Base-by-base conservation (phyloP, 1,140 invertebrate species). In the Teleopsis dalmanni region DNA sequence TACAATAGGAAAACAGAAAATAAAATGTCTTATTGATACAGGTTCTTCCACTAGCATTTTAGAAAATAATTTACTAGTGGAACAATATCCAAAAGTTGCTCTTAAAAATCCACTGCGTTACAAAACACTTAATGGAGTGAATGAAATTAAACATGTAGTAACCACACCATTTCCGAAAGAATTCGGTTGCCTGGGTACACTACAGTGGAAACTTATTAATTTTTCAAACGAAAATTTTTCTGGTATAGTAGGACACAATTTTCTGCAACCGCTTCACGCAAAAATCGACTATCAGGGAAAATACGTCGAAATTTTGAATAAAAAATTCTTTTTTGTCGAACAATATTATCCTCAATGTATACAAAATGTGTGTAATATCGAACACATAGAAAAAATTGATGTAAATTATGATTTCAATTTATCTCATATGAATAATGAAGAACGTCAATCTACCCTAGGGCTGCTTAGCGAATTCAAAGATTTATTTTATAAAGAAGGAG, bases 401-500 rank as follows among this genome's bases (percentile, higher is more conserved):
- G 21, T 36, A 47, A 37, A 5, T 8, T 35, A 21, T 13, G 10
- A 8, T 13, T 5, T 31, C 27, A 45, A 31, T 19, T 23, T 7
- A 23, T 42, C 3, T 3, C 3, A n/a, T 14, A 23, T 4, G 40
- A 42, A 25, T 25, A 4, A 16, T 23, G 29, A 40, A 18, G 36
- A 40, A 38, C 27, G 13, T 8, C 13, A 29, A 29, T n/a, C n/a
- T n/a, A n/a, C 25, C 5, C n/a, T 42, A 42, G 4, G 14, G 27
- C 36, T 37, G 34, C 44, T 46, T 25, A 21, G 25, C 21, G n/a
- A 42, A 5, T 23, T 23, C 13, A 21, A 14, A 23, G 45, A 42
- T 25, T 13, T 27, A 44, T 47, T 47, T 14, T 47, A 18, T 23
- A 13, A 35, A 19, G 45, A 47, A 47, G 45, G 45, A 23, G 16